These are phyloP conservation scores for Eubucco bourcierii DNA, from an alignment of 2,113 vertebrate species.

Conservation along the genomic window DNA sequence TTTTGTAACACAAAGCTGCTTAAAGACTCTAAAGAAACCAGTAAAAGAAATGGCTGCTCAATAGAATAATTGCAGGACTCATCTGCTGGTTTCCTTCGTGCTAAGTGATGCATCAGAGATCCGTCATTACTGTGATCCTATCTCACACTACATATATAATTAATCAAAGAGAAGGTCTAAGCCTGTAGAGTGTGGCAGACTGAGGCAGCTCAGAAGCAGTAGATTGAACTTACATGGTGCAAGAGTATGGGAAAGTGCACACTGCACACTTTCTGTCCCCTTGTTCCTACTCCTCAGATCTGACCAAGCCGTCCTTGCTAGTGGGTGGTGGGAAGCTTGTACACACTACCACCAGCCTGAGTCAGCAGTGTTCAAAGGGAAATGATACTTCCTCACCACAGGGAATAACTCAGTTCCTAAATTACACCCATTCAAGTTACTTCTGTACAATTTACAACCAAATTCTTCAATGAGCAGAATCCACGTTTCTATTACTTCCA, in stretches of 20 bases:
- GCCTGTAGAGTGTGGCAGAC: neutral
- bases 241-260: neutral
- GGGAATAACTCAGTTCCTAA: neutral
- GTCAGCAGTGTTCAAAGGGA: neutral
- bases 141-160: neutral
- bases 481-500: neutral
- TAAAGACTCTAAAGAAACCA: neutral
- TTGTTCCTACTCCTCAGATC: neutral
- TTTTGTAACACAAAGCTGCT: neutral
- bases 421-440: neutral
- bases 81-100: neutral
- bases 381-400: neutral
- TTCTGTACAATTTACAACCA: neutral
- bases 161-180: neutral
- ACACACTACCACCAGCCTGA: neutral
- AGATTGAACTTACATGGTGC: neutral
- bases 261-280: neutral
- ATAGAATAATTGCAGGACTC: neutral
- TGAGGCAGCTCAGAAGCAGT: neutral
- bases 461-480: neutral
- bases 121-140: neutral
- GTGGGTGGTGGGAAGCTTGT: rapidly evolving
- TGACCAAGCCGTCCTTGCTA: neutral
- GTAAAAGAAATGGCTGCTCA: neutral
- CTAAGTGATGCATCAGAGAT: neutral